phyloP scores from a whole-genome alignment of 2,797 vertebrate species.

The Alectoris magna region DNA sequence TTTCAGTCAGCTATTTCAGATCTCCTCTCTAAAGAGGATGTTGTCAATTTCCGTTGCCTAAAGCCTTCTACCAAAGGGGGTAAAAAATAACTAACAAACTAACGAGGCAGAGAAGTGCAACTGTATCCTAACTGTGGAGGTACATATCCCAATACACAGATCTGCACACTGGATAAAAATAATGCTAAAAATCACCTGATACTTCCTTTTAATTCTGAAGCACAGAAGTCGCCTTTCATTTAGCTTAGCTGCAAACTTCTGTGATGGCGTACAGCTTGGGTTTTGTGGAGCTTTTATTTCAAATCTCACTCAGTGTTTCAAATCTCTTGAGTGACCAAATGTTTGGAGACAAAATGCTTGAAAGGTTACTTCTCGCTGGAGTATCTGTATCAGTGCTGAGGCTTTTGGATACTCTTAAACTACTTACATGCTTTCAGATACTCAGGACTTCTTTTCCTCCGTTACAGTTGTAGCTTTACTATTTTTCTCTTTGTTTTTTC shows the following conservation, averaged over 20 bases:
- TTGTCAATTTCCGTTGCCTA: not conserved
- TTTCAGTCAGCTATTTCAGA: not conserved
- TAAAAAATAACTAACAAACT: not conserved
- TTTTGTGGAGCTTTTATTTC: not conserved
- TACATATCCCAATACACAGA: not conserved
- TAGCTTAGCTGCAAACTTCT: not conserved
- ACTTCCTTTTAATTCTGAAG: not conserved
- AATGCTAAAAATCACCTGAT: not conserved
- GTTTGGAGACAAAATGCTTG: not conserved
- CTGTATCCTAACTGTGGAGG: not conserved
- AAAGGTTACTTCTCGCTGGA: not conserved
- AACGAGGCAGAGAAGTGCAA: not conserved
- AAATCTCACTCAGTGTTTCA: not conserved
- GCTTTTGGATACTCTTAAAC: not conserved
- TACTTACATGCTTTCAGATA: not conserved
- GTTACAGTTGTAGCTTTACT: slow-evolving; percentile 39
- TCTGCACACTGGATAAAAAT: not conserved
- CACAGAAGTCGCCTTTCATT: not conserved
- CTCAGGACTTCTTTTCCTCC: slow-evolving; percentile 34
- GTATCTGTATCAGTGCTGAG: not conserved
- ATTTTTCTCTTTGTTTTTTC: not conserved
- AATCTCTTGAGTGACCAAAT: slow-evolving; percentile 29
- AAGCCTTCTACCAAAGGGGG: not conserved
- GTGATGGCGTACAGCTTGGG: not conserved
- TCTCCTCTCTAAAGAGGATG: not conserved